Evolutionary conservation across 1,140 invertebrate species (phyloP), one percentile per base, ranked within the genome.

Genomic region (Ridgeia piscesae): DNA sequence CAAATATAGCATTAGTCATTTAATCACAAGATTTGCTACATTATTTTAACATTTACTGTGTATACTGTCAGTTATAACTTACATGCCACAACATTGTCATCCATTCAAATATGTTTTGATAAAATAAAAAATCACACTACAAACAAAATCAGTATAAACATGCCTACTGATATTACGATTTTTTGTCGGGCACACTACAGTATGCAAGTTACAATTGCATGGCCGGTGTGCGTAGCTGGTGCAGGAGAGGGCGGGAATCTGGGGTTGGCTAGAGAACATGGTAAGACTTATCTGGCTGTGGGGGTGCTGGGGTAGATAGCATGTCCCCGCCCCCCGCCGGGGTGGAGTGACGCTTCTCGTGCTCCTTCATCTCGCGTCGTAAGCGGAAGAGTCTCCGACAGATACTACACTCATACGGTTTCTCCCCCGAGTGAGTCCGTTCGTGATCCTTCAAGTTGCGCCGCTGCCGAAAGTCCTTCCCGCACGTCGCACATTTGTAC

Each of bases 391-490:
- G 48, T 27, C 91, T 89, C 89, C 92, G 92, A 92, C 93, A 93
- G 31, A 42, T 88, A 34, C 42, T 91, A 42, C 92, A 92, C n/a
- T 91, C 88, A 58, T 93, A 93, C n/a, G 92, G 92, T 92, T 93
- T 93, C 89, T 93, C 93, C 33, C 93, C 93, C 33, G 92, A 93
- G 92, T 93, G 93, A 88, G 92, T 92, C 92, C 93, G 89, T 11
- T 93, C 92, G 77, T 94, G 94, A 11, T 92, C 42, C 0, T 92
- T 93, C 33, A 94, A 90, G 91, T 93, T 93, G 58, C 92, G 92
- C 50, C 92, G 91, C 58, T 92, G 93, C 0, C 93, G 92, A 89
- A 94, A 94, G 4, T 93, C 93, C 90, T 94, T 94, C 21, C 93
- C 93, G 92, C 94, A 95, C 34, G 93, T 91, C 42, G 93, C 91